Base-by-base conservation (phyloP, 2,797 vertebrate genomes). In the Tauraco hartlaubi region DNA sequence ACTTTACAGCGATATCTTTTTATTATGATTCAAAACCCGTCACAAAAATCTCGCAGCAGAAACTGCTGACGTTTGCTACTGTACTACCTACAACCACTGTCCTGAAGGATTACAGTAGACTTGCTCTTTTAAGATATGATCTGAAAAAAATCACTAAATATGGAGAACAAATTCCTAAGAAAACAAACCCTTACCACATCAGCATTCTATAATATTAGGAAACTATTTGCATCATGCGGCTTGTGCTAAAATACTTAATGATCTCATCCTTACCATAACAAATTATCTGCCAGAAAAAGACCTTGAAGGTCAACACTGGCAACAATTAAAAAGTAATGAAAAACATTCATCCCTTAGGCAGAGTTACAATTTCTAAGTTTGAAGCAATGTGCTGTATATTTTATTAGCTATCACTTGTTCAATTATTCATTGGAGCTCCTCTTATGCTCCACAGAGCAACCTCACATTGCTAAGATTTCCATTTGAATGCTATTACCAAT, bases 321-420 rank as follows among this genome's bases (percentile, higher is more conserved):
- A 98, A 98, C 97, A 98, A 98, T 98, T 98, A 98, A 98, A 98
- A 98, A 98, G 95, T 97, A 98, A 98, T 98, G 97, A 98, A 98
- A 98, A 98, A 97, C 97, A 98, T 97, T 97, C 97, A 98, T 97
- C 97, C 98, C 94, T 96, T 97, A 96, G 97, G 98, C 98, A 97
- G 97, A 97, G 96, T 94, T 97, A 97, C 96, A 95, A 96, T 97
- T 97, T 96, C 97, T 97, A 96, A 97, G 97, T 97, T 97, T 94
- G 96, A 96, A 97, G 97, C 96, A 95, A 90, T 96, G 96, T 91
- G 91, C 97, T 98, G 98, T 98, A 98, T 98, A 98, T 98, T 98
- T 98, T 98, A 98, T 98, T 98, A 98, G 97, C 96, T 97, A 97
- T 98, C 97, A 92, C 96, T 97, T 96, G 88, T 97, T 98, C 97